Conservation (phyloP, 2,797 vertebrate species). For the Cossypha caffra region DNA sequence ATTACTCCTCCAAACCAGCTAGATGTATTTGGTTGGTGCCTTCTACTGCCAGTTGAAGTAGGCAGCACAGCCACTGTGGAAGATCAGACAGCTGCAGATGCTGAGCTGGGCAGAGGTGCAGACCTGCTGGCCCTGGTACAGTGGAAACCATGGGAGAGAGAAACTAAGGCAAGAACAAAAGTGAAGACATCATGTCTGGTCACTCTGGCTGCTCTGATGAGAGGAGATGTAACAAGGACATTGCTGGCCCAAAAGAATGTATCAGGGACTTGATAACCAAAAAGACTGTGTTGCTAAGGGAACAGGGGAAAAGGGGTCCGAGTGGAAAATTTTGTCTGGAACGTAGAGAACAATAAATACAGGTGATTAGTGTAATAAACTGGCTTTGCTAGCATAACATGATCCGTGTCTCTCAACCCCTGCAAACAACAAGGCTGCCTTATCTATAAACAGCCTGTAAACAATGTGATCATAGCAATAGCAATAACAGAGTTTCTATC, state of each 20-base stretch:
- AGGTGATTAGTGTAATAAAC: neutral
- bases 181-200: neutral
- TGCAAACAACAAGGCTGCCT: neutral
- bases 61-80: neutral
- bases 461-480: neutral
- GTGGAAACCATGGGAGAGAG: neutral
- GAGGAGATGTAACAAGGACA: neutral
- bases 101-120: neutral
- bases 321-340: neutral
- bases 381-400: neutral
- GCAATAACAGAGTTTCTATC: neutral
- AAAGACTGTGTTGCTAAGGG: neutral
- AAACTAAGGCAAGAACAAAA: neutral
- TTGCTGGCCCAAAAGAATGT: neutral
- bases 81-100: neutral
- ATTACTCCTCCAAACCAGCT: neutral
- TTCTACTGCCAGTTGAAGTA: neutral
- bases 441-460: neutral
- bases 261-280: neutral
- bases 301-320: neutral
- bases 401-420: neutral
- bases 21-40: neutral
- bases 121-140: neutral
- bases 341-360: neutral
- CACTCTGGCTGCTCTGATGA: neutral